These are phyloP conservation scores for Caracal caracal DNA, from an alignment of 2,113 vertebrate genomes.

Conservation along the genomic window DNA sequence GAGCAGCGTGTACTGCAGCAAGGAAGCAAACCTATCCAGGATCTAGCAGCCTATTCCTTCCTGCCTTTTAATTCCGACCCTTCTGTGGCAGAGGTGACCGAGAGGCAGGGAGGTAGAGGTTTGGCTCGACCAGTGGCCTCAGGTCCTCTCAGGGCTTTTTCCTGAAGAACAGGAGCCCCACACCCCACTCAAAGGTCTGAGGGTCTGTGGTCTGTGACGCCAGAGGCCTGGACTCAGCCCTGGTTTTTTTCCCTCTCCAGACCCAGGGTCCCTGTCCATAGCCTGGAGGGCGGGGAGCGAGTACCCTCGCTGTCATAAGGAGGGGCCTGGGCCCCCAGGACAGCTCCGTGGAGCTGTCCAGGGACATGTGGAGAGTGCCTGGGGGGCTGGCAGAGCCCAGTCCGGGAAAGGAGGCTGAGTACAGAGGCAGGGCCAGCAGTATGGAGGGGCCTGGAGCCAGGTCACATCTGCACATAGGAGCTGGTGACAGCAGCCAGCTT, in stretches of 20 bases:
- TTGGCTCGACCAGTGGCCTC: background rate
- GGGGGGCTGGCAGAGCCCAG: background rate
- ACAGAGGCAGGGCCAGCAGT: background rate
- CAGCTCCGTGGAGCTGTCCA: background rate
- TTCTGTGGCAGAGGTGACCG: background rate
- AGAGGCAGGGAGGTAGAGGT: background rate
- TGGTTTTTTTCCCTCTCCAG: background rate
- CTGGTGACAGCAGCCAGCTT: background rate
- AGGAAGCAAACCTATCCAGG: background rate
- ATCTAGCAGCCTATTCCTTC: background rate
- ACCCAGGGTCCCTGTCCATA: background rate
- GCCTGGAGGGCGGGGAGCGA: background rate
- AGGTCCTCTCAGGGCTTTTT: background rate
- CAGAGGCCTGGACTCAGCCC: background rate
- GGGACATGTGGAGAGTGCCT: background rate
- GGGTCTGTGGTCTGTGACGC: background rate
- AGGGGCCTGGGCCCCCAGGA: background rate
- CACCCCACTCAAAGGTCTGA: background rate
- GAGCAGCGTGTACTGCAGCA: background rate
- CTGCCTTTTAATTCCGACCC: background rate
- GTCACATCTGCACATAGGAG: accelerated
- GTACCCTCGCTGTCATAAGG: background rate
- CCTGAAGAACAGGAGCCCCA: background rate
- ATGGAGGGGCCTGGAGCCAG: background rate
- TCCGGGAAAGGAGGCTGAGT: background rate